A percentile compares a stretch with the other conserved stretches of the same genome.
Evolutionary conservation across 2,888 invertebrate genomes (phyloP).

Genomic region (Diogma glabrata): DNA sequence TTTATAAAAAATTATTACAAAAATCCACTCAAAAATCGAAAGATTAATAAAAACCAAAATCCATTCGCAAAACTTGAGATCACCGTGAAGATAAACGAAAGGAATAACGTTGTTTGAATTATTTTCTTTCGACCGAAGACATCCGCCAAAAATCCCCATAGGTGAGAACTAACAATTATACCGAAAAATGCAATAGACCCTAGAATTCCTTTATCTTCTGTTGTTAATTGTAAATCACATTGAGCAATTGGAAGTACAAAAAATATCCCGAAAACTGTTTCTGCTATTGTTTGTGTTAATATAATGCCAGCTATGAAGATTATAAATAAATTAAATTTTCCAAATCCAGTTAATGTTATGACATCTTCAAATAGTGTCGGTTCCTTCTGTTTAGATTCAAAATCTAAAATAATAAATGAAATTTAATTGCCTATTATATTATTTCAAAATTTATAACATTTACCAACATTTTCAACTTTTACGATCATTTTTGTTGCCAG

Average conservation of each 20-base stretch:
- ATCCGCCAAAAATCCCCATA: slow-evolving; percentile 46
- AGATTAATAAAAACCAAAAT: slow-evolving; percentile 38
- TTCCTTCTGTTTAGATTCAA: too few relatives aligned
- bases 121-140: slow-evolving; percentile 39
- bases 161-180: slow-evolving; percentile 41
- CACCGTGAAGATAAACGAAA: slow-evolving; percentile 38
- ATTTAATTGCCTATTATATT: too few relatives aligned
- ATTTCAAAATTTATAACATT: too few relatives aligned
- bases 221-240: slow-evolving; percentile 34
- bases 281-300: slow-evolving; percentile 36
- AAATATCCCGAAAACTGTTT: slow-evolving; percentile 40
- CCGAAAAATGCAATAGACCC: slow-evolving; percentile 35
- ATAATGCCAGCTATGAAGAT: slow-evolving; percentile 40
- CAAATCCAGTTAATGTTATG: slow-evolving; percentile 32
- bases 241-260: slow-evolving; percentile 42
- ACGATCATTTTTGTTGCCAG: too few relatives aligned
- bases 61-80: slow-evolving; percentile 38
- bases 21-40: slow-evolving; percentile 41
- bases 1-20: too few relatives aligned
- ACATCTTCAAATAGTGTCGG: neutral
- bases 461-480: too few relatives aligned
- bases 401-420: too few relatives aligned
- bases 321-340: slow-evolving; percentile 39
- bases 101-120: slow-evolving; percentile 37
- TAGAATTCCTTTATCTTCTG: slow-evolving; percentile 33